phyloP scores from a whole-genome alignment of 1,140 invertebrate genomes.

The Bombus picipes region DNA sequence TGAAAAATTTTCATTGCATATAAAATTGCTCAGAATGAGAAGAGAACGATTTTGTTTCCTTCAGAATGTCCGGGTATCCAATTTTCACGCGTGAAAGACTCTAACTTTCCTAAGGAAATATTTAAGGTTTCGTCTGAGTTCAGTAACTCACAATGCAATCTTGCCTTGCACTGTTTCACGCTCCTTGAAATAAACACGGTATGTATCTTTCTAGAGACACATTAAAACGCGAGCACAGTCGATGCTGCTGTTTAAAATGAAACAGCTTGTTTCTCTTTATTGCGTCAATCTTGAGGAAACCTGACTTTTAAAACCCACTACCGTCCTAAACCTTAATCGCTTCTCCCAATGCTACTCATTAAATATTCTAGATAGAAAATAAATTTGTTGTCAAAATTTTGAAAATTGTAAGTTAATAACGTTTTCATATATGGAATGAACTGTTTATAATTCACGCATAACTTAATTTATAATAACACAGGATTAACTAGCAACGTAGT shows the following conservation, averaged over 20 bases:
- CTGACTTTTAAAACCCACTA: neutral
- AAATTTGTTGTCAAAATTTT: neutral
- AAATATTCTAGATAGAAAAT: neutral
- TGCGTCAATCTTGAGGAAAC: neutral
- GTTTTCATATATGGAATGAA: no score
- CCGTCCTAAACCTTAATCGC: neutral
- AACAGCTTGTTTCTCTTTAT: neutral
- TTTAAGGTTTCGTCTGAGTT: neutral
- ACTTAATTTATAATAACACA: no score
- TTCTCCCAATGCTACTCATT: neutral
- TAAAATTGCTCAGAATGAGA: neutral
- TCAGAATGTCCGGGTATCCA: neutral
- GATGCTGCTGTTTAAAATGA: neutral
- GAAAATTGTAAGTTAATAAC: no score
- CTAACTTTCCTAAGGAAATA: neutral
- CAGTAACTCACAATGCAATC: neutral
- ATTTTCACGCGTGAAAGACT: neutral
- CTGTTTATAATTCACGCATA: no score
- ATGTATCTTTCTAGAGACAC: neutral
- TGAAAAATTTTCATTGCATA: neutral
- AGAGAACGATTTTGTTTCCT: neutral
- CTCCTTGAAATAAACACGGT: neutral
- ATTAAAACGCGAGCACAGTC: neutral
- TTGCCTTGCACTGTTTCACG: conserved; percentile 2
- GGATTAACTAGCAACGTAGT: no score